A percentile compares a stretch with the other conserved stretches of the same genome.
Evolutionary conservation across 2,797 vertebrate species (phyloP).

Genomic region (Bufotes viridis): DNA sequence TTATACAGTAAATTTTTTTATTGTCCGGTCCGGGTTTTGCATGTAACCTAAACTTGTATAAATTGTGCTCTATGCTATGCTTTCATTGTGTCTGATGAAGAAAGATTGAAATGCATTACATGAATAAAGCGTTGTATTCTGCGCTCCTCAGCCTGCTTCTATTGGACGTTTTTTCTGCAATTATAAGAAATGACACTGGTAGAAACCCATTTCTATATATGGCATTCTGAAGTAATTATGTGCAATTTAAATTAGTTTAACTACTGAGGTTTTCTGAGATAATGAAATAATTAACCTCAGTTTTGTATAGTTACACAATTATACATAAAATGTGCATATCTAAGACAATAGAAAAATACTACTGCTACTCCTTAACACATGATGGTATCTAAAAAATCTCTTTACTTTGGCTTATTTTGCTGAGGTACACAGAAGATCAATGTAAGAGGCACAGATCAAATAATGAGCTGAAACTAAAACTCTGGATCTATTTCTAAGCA

Average conservation of each 20-base stretch:
- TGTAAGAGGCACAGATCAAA: conserved; percentile 29
- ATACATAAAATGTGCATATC: conserved; percentile 28
- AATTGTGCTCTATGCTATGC: too few species aligned
- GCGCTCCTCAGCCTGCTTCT: too few species aligned
- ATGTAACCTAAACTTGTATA: too few species aligned
- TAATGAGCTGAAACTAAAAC: conserved; percentile 4
- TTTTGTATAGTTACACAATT: conserved; percentile 13
- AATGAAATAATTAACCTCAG: background rate
- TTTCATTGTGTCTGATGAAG: too few species aligned
- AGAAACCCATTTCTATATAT: background rate
- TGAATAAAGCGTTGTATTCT: too few species aligned
- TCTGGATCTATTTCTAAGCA: background rate
- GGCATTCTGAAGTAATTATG: background rate
- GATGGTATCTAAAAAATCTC: conserved; percentile 28
- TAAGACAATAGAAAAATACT: conserved; percentile 16
- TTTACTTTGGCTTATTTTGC: conserved; percentile 33
- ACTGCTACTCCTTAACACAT: conserved; percentile 21
- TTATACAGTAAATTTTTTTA: too few species aligned
- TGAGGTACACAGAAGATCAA: conserved; percentile 34
- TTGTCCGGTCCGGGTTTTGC: too few species aligned
- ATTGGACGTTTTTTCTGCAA: too few species aligned
- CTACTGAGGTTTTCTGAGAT: conserved; percentile 16
- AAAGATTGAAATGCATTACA: too few species aligned
- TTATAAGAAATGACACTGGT: conserved; percentile 15
- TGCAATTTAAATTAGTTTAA: conserved; percentile 12